Evolutionary conservation across 2,113 vertebrate species (phyloP).

Genomic region (Pelmatolapia mariae): DNA sequence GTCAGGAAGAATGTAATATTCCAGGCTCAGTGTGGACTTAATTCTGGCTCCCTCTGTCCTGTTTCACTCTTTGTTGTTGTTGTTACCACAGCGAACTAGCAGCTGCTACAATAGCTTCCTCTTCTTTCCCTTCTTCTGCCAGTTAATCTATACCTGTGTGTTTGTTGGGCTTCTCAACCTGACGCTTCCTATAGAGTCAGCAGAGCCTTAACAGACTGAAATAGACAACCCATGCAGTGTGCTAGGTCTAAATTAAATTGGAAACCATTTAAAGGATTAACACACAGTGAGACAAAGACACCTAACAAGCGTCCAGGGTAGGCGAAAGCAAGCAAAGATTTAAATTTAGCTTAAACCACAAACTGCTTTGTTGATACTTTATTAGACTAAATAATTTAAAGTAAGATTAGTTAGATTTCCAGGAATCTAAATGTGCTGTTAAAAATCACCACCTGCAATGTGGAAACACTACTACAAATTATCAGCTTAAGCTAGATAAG

Average conservation of each 20-base stretch:
- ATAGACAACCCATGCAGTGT: conserved; percentile 66
- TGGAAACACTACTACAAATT: background rate
- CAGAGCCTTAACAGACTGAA: conserved; percentile 78
- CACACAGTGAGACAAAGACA: conserved; percentile 28
- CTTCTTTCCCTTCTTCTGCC: conserved; percentile 32
- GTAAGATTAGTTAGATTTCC: background rate
- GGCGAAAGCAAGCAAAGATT: background rate
- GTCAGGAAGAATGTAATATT: conserved; percentile 33
- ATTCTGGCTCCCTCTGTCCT: conserved; percentile 69
- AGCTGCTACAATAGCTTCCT: conserved; percentile 50
- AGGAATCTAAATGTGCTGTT: background rate
- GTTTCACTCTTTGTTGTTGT: conserved; percentile 59
- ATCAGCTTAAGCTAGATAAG: background rate
- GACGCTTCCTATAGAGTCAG: conserved; percentile 67
- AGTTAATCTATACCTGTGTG: conserved; percentile 59
- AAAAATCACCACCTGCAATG: background rate
- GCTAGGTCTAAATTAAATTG: conserved; percentile 39
- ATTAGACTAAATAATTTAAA: background rate
- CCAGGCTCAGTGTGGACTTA: conserved; percentile 27
- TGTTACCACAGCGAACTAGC: conserved; percentile 36
- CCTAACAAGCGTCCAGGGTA: background rate
- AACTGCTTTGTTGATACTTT: background rate
- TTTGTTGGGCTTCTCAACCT: conserved; percentile 66
- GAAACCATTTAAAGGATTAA: conserved; percentile 38
- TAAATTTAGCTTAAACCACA: conserved; percentile 16